A percentile compares a stretch with the other conserved stretches of the same genome.
Conservation (phyloP, 2,888 invertebrate genomes). For the Oscheius onirici region DNA sequence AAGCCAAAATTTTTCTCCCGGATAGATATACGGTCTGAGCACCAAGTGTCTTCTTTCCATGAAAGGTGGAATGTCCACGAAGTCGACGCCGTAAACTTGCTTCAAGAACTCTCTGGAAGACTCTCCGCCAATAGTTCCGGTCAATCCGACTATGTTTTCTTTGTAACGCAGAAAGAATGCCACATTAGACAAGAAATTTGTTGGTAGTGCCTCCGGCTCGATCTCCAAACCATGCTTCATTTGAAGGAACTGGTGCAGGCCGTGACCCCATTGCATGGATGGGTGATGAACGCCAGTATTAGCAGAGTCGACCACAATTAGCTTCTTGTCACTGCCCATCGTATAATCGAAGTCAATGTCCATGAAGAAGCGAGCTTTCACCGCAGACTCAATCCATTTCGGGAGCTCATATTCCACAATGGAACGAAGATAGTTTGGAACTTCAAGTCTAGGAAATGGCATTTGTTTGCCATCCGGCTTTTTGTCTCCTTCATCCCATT, state of each 20-base stretch:
- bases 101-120: not conserved
- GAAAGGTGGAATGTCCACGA: not conserved
- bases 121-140: constrained; percentile 1
- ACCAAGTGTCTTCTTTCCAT: not conserved
- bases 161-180: not conserved
- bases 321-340: not conserved
- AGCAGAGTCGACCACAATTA: not conserved
- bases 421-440: no score
- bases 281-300: not conserved
- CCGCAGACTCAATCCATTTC: not conserved
- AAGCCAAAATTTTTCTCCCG: not conserved
- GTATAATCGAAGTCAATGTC: not conserved
- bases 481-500: no score
- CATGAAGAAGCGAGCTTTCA: not conserved
- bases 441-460: no score
- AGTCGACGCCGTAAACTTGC: not conserved
- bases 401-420: not conserved
- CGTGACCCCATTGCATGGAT: not conserved
- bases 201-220: not conserved
- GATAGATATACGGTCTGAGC: not conserved
- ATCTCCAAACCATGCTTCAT: not conserved
- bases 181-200: not conserved
- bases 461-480: no score
- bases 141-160: not conserved
- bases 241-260: not conserved